Evolutionary conservation across 1,140 invertebrate species (phyloP).

Genomic region (Drosophila grimshawi): DNA sequence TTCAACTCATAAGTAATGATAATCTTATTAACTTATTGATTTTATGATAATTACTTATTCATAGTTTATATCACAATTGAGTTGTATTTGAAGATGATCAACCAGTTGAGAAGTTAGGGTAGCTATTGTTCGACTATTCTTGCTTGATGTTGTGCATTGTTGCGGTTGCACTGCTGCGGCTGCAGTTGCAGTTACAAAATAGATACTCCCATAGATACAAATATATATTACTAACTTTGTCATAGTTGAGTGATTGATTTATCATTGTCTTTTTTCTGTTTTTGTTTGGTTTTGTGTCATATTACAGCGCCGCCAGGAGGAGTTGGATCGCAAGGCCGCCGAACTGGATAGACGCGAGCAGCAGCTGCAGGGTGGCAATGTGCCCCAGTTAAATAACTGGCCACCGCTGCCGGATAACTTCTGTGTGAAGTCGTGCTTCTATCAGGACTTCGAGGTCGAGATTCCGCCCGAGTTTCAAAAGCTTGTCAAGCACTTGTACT

Average conservation of each 20-base stretch:
- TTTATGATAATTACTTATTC: too few relatives aligned
- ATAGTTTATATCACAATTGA: too few relatives aligned
- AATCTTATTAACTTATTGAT: too few relatives aligned
- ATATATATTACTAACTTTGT: neutral
- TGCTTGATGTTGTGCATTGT: constrained; percentile 34
- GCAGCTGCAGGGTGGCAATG: constrained; percentile 88
- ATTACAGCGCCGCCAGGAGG: constrained; percentile 90
- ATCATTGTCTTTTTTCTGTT: neutral
- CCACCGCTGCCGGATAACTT: constrained; percentile 96
- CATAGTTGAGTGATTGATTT: neutral
- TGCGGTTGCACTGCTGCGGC: constrained; percentile 37
- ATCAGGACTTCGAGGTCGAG: constrained; percentile 99
- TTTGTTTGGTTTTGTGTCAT: neutral
- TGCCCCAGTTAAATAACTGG: constrained; percentile 97
- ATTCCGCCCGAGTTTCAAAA: constrained; percentile 99
- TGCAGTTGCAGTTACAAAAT: constrained; percentile 20
- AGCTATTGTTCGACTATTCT: neutral
- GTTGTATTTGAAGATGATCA: too few relatives aligned
- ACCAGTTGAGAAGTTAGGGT: neutral
- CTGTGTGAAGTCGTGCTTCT: constrained; percentile 98
- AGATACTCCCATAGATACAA: too few relatives aligned
- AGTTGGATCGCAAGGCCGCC: constrained; percentile 93
- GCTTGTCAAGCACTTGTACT: constrained; percentile 96
- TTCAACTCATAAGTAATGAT: too few relatives aligned
- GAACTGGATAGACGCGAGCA: constrained; percentile 95